phyloP scores from a whole-genome alignment of 2,888 invertebrate species.

The Pristionchus maxplancki region DNA sequence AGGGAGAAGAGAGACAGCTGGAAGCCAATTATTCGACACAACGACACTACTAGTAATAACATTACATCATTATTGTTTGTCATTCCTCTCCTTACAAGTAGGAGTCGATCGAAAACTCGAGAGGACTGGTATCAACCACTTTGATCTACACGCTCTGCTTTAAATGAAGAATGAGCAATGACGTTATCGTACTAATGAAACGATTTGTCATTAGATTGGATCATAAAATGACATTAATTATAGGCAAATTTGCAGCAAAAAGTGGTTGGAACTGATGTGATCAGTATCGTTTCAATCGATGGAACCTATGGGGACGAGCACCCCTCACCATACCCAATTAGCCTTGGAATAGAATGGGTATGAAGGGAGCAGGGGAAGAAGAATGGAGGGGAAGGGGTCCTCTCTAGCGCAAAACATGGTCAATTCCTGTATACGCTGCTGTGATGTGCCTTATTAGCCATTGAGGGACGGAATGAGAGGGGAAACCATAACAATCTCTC shows the following conservation, averaged over 20 bases:
- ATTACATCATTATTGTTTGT: constrained; percentile 44
- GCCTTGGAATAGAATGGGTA: constrained; percentile 43
- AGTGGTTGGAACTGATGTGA: not conserved
- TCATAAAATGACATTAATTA: not conserved
- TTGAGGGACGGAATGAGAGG: not conserved
- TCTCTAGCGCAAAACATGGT: constrained; percentile 35
- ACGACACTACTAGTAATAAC: constrained; percentile 23
- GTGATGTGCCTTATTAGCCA: constrained; percentile 14
- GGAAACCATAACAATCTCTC: constrained; percentile 13
- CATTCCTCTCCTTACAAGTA: not conserved
- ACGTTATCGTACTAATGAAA: not conserved
- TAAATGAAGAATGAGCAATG: not conserved
- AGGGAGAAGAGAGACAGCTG: not conserved
- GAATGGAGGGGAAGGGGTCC: constrained; percentile 3
- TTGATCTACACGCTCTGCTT: not conserved
- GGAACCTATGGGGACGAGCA: not conserved
- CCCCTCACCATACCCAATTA: constrained; percentile 33
- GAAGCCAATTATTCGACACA: constrained; percentile 9
- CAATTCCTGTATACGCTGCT: constrained; percentile 40
- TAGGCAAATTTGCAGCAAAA: not conserved
- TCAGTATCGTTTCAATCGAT: not conserved
- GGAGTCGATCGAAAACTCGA: not conserved
- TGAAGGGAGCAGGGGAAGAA: not conserved
- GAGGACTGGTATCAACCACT: constrained; percentile 41
- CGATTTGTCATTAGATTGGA: not conserved